Percentiles rank a stretch among this genome's conserved stretches.
Evolutionary conservation across 2,113 vertebrate species (phyloP).

Genomic region (Hemiscyllium ocellatum): DNA sequence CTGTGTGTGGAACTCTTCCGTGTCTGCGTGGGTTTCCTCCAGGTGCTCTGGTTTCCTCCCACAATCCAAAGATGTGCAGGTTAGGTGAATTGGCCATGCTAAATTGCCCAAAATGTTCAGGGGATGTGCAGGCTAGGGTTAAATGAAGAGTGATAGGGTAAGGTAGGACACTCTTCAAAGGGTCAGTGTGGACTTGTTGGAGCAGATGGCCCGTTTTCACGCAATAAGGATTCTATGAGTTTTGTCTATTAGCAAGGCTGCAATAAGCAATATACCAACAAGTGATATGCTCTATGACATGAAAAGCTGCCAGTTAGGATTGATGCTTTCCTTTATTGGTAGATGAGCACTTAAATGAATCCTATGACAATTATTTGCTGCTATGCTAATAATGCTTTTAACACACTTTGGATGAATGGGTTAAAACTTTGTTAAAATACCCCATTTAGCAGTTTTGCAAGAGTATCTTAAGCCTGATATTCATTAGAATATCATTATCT

Average conservation of each 20-base stretch:
- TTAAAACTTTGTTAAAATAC: not conserved
- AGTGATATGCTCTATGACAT: not conserved
- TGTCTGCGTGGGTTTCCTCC: too few relatives aligned
- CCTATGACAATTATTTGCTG: not conserved
- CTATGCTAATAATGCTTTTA: not conserved
- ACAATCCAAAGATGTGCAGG: too few relatives aligned
- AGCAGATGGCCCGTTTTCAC: too few relatives aligned
- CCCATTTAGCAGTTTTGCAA: not conserved
- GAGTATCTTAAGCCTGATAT: not conserved
- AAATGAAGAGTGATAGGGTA: too few relatives aligned
- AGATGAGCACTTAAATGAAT: not conserved
- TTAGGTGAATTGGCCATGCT: too few relatives aligned
- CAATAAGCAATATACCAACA: not conserved
- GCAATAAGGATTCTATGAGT: too few relatives aligned
- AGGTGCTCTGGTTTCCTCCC: too few relatives aligned
- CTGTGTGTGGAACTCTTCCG: too few relatives aligned
- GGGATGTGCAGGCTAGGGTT: too few relatives aligned
- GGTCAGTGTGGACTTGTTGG: too few relatives aligned
- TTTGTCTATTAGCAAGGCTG: not conserved
- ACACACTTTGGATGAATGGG: not conserved
- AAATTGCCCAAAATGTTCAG: too few relatives aligned
- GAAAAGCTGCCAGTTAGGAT: not conserved
- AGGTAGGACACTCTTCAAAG: too few relatives aligned
- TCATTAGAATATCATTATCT: not conserved
- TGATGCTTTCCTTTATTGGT: not conserved